Base-by-base conservation (phyloP, 2,113 vertebrate genomes). In the Syrrhaptes paradoxus region DNA sequence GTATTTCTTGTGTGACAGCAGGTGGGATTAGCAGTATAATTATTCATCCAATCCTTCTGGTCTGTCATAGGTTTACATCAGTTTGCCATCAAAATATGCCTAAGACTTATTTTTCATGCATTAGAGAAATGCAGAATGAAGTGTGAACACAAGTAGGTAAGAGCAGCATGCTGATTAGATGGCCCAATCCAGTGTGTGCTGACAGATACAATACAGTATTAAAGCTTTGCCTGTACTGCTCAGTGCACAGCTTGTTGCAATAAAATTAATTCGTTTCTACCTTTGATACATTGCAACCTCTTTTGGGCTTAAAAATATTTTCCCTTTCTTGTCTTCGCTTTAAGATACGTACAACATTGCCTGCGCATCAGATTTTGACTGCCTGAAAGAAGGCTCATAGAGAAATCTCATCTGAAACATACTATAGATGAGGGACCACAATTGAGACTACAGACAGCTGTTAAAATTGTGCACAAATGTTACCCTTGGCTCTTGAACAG, bases 101-200 rank as follows among this genome's bases (percentile, higher is more conserved):
- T 57, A 61, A 87, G 57, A 88, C 41, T 89, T 89, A 24, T 92
- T 95, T 93, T 94, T 93, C 66, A 85, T 95, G 85, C 83, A 72
- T 88, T 87, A 75, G 68, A 87, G 65, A 95, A 95, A 93, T 68
- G 86, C 85, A 89, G 90, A 95, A 79, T 94, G 66, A 88, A 94
- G 94, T 46, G 70, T 49, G 75, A 79, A 67, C 83, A 31, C 58
- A 41, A 26, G 78, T 32, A 61, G 68, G 43, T 67, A 83, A 74
- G 88, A 86, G 76, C 79, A 85, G 86, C 92, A 73, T 94, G 73
- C 90, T 89, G 80, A 96, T 96, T 52, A 95, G 85, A 17, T 87
- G 65, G 48, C 34, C 88, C n/a, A 51, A 45, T 68, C 68, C 83
- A 68, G 61, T 3, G 26, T 54, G 45, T 78, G 62, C 58, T 92